Evolutionary conservation across 2,888 invertebrate species (phyloP), one percentile per base, ranked within the genome.

Genomic region (Latheticus oryzae): DNA sequence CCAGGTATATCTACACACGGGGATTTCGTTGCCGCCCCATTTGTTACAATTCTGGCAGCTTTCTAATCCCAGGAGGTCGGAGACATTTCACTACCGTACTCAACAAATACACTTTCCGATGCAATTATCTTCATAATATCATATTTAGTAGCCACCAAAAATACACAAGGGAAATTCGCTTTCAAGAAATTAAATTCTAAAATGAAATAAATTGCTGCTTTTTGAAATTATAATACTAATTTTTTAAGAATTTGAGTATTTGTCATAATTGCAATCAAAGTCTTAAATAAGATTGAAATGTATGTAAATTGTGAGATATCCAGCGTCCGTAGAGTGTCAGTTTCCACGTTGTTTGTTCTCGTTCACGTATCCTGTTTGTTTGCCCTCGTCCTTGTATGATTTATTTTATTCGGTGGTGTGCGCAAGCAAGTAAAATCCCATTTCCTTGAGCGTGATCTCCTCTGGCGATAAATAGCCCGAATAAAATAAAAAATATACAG

Each of bases 401-500:
- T 52, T 52, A 52, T 52, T 51, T 51, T 40, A 40, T 51, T 51
- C 40, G 51, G 51, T 51, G 30, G 38, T 48, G 54, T 45, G 45
- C 45, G 37, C 54, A 23, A 37, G 42, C 52, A 37, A 54, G 45
- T 54, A 54, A 54, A 54, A 54, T 54, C 54, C 54, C 54, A 54
- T 54, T 54, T 54, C 54, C 52, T 52, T 52, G 55, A 48, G 40
- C 55, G 47, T 48, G 55, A 55, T 67, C 64, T 63, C 58, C 53
- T 58, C 52, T 43, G 52, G 67, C 69, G 67, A 68, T 66, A 70
- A 71, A 71, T 66, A 70, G 66, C 66, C 63, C 58, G 68, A 73
- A 73, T 72, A 71, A 73, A 72, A 72, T 69, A 68, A 69, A 69
- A 70, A 68, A 71, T 70, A 69, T 70, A 71, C 71, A 70, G 70